These are phyloP conservation scores for Sebastes fasciatus DNA, from an alignment of 2,113 vertebrate species.

Conservation along the genomic window DNA sequence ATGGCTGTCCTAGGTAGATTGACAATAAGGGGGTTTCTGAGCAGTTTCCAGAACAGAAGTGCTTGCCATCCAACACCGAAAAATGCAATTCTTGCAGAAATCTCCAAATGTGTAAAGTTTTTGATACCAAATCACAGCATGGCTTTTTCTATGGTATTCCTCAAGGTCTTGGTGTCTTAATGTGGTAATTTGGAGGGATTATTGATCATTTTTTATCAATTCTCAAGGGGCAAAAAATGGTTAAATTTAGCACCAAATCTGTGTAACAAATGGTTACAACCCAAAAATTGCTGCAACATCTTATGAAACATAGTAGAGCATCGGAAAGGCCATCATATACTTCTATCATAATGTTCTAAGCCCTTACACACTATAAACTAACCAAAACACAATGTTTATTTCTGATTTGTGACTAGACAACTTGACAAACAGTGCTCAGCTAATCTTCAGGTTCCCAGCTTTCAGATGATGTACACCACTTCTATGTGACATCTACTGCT, in stretches of 20 bases:
- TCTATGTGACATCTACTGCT: neutral
- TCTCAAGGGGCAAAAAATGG: neutral
- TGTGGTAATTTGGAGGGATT: neutral
- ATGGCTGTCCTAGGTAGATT: no score
- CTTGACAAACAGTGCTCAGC: neutral
- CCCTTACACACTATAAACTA: neutral
- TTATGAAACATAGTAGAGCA: neutral
- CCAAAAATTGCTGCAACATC: neutral
- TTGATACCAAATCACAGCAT: no score
- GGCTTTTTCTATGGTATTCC: no score
- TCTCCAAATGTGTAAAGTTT: no score
- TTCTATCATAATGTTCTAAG: neutral
- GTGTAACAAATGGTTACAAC: neutral
- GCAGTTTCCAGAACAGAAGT: no score
- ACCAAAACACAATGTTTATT: neutral
- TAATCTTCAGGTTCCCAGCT: neutral
- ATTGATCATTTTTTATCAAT: neutral
- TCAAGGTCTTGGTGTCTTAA: neutral
- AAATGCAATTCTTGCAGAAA: no score
- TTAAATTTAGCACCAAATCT: neutral
- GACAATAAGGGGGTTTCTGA: no score
- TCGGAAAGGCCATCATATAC: neutral
- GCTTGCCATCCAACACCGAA: no score
- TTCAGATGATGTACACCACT: neutral
- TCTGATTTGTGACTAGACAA: neutral